Evolutionary conservation across 2,113 vertebrate genomes (phyloP), one percentile per base, ranked within the genome.

Genomic region (Lipophrys pholis): DNA sequence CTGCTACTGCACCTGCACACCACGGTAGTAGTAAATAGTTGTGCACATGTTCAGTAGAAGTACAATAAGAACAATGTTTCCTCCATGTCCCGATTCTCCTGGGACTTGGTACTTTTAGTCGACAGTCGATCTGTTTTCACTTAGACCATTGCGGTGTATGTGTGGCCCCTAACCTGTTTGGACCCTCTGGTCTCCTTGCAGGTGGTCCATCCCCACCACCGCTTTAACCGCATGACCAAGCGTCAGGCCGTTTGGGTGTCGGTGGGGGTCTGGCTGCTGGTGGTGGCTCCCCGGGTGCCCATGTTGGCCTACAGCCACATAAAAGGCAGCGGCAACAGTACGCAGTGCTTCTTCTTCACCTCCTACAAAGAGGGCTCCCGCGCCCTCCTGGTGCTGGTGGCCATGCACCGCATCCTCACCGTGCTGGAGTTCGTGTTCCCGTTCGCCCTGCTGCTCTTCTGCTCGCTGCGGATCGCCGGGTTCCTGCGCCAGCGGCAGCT

Each of bases 181-280:
- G 11, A 8, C 11, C 0, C 6, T 56, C 21, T 56, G 6, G 1
- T 75, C 15, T 59, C 1, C 5, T 14, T 69, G 0, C 77, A 91
- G 90, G 87, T 94, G 43, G 90, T 93, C 43, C 87, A 92, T 21
- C 93, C 93, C 21, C 91, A 92, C 49, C 90, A 93, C 54, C 30
- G 82, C 1, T 62, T 94, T 57, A 93, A 89, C 77, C 65, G 41
- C 0, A 68, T 93, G 76, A 90, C 63, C 5, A 76, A 67, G 58
- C 42, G 6, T 0, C 89, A 86, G 53, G 89, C 87, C 0, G 55
- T 11, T 3, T 53, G 49, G 1, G 51, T 92, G 42, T 73, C 70
- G 0, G 38, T 17, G 9, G 17, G 57, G 0, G 82, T 91, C 30
- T 95, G 93, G 94, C 14, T 84, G 35, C 46, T 89, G 71, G 90